phyloP scores from a whole-genome alignment of 64 coral and sea anemone genomes.

The Anthopleura sola region DNA sequence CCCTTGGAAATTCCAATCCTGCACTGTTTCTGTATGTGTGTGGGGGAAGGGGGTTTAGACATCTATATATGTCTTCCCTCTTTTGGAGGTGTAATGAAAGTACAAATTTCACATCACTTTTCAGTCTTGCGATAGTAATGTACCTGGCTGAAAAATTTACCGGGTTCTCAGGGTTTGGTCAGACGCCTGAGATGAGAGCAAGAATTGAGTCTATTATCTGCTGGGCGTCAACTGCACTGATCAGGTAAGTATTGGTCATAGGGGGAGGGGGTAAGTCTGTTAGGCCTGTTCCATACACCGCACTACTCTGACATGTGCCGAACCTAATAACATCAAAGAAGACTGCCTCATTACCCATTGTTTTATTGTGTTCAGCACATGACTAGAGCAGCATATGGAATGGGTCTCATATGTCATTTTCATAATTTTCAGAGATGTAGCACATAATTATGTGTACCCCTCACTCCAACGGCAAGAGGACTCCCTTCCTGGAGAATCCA shows the following conservation, averaged over 20 bases:
- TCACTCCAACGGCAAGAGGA: slow-evolving; percentile 52
- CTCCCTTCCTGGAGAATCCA: slow-evolving; percentile 41
- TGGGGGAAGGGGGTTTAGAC: neutral
- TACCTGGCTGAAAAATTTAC: slow-evolving; percentile 78
- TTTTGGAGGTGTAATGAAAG: neutral
- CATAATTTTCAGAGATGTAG: slow-evolving; percentile 45
- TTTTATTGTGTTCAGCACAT: too few relatives aligned
- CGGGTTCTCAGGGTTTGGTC: slow-evolving; percentile 58
- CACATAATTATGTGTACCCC: slow-evolving; percentile 71
- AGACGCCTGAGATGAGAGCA: slow-evolving; percentile 47
- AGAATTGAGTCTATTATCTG: slow-evolving; percentile 62
- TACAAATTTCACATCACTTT: slow-evolving; percentile 13
- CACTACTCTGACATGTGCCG: too few relatives aligned
- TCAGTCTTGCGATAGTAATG: slow-evolving; percentile 63
- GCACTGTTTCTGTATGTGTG: too few relatives aligned
- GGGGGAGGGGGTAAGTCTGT: too few relatives aligned
- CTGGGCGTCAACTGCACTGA: slow-evolving; percentile 59
- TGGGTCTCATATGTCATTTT: neutral
- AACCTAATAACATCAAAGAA: too few relatives aligned
- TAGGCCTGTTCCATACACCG: too few relatives aligned
- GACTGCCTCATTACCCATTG: too few relatives aligned
- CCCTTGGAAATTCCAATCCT: neutral
- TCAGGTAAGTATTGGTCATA: slow-evolving; percentile 25
- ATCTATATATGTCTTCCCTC: too few relatives aligned
- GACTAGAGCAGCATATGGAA: too few relatives aligned